phyloP scores from a whole-genome alignment of 1,140 invertebrate genomes.

The Wasmannia auropunctata region DNA sequence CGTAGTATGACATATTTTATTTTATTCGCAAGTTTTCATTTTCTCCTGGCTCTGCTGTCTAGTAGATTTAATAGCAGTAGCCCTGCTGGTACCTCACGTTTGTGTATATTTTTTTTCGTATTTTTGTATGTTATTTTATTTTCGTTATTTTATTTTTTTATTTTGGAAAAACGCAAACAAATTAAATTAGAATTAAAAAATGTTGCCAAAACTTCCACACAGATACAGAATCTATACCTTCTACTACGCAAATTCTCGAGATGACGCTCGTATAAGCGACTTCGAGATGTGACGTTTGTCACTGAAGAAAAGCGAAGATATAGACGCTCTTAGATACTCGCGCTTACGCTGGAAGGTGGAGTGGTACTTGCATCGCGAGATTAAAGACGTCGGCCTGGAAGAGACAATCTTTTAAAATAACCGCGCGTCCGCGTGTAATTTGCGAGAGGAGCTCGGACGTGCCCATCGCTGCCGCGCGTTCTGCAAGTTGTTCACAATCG shows the following conservation, averaged over 20 bases:
- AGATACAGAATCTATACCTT: neutral
- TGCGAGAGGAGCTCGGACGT: slow-evolving; percentile 44
- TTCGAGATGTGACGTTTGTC: neutral
- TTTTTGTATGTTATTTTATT: too few species aligned
- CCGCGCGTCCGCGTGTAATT: slow-evolving; percentile 61
- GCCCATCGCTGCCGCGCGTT: slow-evolving; percentile 9
- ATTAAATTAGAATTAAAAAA: too few species aligned
- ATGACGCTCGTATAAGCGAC: neutral
- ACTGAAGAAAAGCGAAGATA: neutral
- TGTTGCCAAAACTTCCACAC: neutral
- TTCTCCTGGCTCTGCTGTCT: too few species aligned
- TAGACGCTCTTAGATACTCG: neutral
- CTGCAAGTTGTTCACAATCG: slow-evolving; percentile 10
- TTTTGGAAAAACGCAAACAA: too few species aligned
- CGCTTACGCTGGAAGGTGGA: neutral
- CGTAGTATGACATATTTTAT: too few species aligned
- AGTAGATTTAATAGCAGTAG: too few species aligned
- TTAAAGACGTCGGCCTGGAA: slow-evolving; percentile 67
- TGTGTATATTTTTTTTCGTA: too few species aligned
- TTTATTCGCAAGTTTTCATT: too few species aligned
- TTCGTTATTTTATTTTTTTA: too few species aligned
- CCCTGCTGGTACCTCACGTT: too few species aligned
- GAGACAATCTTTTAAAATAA: slow-evolving; percentile 74
- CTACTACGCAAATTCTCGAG: neutral
- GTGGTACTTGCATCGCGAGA: slow-evolving; percentile 59